Evolutionary conservation across 2,797 vertebrate genomes (phyloP), one percentile per base, ranked within the genome.

Genomic region (Anolis apletophallus): DNA sequence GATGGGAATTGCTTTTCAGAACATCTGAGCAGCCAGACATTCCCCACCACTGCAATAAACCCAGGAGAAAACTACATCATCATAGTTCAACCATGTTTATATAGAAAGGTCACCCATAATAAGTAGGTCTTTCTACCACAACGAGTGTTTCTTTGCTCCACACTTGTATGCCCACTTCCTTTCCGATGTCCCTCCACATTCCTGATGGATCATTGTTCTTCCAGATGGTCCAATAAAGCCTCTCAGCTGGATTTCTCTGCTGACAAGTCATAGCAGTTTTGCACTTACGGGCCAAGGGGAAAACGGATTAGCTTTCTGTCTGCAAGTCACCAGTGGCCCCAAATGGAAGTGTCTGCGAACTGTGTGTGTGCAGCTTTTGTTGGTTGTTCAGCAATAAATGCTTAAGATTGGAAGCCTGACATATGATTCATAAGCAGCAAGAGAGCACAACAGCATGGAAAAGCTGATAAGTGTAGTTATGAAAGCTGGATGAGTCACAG

Each of bases 221-320:
- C 64, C 19, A 84, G 19, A 29, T 21, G 54, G 46, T 12, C 59
- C 67, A 73, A 73, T 59, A 34, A 81, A 69, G 50, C 26, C 29
- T 34, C n/a, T 36, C 12, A 26, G 40, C n/a, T 68, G n/a, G 61
- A 19, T 67, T 84, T 77, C n/a, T 84, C 40, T 84, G 6, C 36
- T 52, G 32, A 55, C 32, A 21, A 67, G 55, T 88, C 88, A 94
- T 81, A 86, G 84, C 59, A 88, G 85, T 92, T 91, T 88, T 46
- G 69, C 91, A 86, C 59, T 64, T 29, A 19, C 11, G 1, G 61
- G 26, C 21, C 77, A 23, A 81, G 26, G 3, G 86, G 40, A 77
- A 26, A 55, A 85, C 55, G 52, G 75, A 23, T 10, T 34, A 21
- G 29, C 81, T 82, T 90, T 90, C 40, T 88, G 55, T 16, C 78